These are phyloP conservation scores for Philhelius pedissequus DNA, from an alignment of 2,888 invertebrate genomes.

Conservation along the genomic window DNA sequence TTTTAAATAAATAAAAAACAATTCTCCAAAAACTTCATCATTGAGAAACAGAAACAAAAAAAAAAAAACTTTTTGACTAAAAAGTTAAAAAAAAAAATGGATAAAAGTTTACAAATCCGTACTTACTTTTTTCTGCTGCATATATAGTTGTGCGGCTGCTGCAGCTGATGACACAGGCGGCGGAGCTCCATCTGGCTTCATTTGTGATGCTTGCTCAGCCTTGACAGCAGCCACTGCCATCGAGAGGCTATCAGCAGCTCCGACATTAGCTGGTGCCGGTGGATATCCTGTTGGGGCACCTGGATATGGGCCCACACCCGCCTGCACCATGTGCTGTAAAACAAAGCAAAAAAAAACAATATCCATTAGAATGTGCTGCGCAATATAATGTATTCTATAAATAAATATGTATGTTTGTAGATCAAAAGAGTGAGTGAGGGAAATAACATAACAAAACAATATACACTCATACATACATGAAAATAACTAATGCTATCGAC, in stretches of 20 bases:
- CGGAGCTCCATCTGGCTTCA: slow-evolving; percentile 74
- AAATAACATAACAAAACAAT: neutral
- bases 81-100: slow-evolving; percentile 14
- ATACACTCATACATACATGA: neutral
- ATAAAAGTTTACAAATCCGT: slow-evolving; percentile 26
- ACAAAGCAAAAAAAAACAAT: slow-evolving; percentile 43
- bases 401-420: too few species aligned
- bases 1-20: slow-evolving; percentile 55
- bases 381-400: neutral
- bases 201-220: slow-evolving; percentile 75
- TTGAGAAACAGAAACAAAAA: slow-evolving; percentile 67
- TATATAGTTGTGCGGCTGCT: slow-evolving; percentile 75
- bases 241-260: slow-evolving; percentile 76
- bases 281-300: slow-evolving; percentile 78
- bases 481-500: slow-evolving; percentile 38
- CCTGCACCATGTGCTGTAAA: slow-evolving; percentile 78
- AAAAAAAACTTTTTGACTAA: slow-evolving; percentile 57
- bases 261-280: slow-evolving; percentile 75
- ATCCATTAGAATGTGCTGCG: slow-evolving; percentile 17
- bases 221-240: slow-evolving; percentile 77
- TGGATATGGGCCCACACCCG: slow-evolving; percentile 78
- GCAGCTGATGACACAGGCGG: slow-evolving; percentile 72
- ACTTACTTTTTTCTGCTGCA: slow-evolving; percentile 78
- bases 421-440: neutral
- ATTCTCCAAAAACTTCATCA: slow-evolving; percentile 48